Evolutionary conservation across 37 sponge, comb jelly and placozoan species (phyloP).

Genomic region (Axinella damicornis): DNA sequence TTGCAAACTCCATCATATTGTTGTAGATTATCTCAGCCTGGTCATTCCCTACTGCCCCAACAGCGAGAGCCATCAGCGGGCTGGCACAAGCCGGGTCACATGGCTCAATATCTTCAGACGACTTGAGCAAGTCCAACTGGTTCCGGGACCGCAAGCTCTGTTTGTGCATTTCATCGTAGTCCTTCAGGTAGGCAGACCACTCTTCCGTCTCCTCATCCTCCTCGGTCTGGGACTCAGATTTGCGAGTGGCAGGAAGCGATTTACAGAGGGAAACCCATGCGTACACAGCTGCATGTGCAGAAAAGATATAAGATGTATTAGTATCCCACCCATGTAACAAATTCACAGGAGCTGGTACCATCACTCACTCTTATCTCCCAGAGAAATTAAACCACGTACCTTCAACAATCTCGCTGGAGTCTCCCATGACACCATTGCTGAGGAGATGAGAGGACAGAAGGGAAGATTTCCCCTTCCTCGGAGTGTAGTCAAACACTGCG

Average conservation of each 20-base stretch:
- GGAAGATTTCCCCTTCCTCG: slow-evolving; percentile 9
- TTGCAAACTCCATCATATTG: slow-evolving; percentile 62
- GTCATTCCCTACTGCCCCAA: slow-evolving; percentile 33
- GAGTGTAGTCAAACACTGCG: slow-evolving; percentile 16
- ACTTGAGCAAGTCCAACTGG: background rate
- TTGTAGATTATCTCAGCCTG: slow-evolving; percentile 45
- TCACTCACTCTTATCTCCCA: too few relatives aligned
- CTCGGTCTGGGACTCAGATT: background rate
- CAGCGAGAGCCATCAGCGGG: slow-evolving; percentile 48
- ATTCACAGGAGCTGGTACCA: too few relatives aligned
- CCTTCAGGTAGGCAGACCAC: slow-evolving; percentile 22
- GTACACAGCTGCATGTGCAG: slow-evolving; percentile 26
- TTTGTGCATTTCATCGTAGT: background rate
- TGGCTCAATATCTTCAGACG: background rate
- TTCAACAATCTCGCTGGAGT: background rate
- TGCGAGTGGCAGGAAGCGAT: slow-evolving; percentile 2
- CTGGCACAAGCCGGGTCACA: background rate
- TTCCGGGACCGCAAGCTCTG: background rate
- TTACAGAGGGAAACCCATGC: slow-evolving; percentile 56
- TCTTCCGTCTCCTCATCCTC: background rate
- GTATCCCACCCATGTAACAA: too few relatives aligned
- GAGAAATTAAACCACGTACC: slow-evolving; percentile 26
- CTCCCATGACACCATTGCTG: slow-evolving; percentile 47
- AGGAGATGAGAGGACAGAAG: slow-evolving; percentile 47
- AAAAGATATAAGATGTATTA: background rate